Conservation (phyloP, 2,113 vertebrate genomes). For the Prolemur simus region DNA sequence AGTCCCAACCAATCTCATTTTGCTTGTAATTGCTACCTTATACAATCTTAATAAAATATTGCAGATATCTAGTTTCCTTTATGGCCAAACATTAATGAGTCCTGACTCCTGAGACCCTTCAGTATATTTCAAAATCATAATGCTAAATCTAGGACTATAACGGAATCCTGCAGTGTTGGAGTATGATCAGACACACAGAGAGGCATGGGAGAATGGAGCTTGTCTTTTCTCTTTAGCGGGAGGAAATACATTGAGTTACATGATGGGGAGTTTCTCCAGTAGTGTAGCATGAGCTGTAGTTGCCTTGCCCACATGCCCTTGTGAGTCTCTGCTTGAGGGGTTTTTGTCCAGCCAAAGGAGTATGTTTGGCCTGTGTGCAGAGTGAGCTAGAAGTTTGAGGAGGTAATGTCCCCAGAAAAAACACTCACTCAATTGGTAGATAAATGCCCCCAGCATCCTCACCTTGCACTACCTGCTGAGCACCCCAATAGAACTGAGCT, state of each 20-base stretch:
- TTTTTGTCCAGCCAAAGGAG: neutral
- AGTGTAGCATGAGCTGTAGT: neutral
- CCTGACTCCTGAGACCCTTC: constrained; percentile 6
- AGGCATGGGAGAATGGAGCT: neutral
- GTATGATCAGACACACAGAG: neutral
- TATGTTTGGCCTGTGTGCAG: neutral
- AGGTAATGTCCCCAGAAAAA: neutral
- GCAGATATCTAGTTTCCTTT: constrained; percentile 22
- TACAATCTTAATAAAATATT: neutral
- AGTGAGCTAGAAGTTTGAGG: neutral
- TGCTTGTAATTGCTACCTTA: constrained; percentile 34
- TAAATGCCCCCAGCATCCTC: neutral
- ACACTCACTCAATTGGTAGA: neutral
- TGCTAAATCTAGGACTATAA: neutral
- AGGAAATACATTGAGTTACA: neutral
- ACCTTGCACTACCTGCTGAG: neutral
- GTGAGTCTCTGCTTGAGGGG: neutral
- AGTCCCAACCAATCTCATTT: neutral
- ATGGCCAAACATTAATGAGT: constrained; percentile 21
- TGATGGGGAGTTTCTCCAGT: neutral
- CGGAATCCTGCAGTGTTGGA: neutral
- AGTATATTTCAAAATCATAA: constrained; percentile 16
- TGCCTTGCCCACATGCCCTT: neutral
- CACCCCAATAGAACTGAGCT: no score
- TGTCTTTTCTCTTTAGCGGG: neutral